These are phyloP conservation scores for Cuniculus paca DNA, from an alignment of 2,797 vertebrate species.

Conservation along the genomic window DNA sequence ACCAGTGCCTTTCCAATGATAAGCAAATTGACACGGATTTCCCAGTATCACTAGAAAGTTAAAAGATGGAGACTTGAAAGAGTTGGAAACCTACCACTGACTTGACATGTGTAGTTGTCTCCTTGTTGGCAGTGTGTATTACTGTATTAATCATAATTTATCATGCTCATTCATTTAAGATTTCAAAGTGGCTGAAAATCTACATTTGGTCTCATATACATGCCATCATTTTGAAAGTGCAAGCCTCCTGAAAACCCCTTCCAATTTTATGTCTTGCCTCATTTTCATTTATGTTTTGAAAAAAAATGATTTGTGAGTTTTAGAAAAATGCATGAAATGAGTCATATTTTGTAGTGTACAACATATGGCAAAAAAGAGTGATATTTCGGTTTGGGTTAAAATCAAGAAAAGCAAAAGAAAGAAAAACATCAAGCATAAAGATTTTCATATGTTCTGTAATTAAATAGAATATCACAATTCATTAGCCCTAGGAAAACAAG, in stretches of 20 bases:
- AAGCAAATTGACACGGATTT: not conserved
- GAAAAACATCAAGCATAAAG: not conserved
- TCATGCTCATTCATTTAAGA: not conserved
- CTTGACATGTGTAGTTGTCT: not conserved
- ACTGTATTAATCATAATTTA: not conserved
- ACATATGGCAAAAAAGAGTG: not conserved
- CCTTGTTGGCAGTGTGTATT: not conserved
- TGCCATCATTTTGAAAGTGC: not conserved
- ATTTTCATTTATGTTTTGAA: slow-evolving; percentile 15
- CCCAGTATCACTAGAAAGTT: not conserved
- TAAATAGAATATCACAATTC: not conserved
- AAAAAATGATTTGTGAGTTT: not conserved
- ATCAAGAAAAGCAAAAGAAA: not conserved
- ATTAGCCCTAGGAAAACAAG: not conserved
- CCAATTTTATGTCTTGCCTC: not conserved
- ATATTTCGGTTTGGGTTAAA: not conserved
- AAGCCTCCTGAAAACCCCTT: rapidly evolving
- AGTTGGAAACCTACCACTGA: not conserved
- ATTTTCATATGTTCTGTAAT: not conserved
- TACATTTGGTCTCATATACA: not conserved
- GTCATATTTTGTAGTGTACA: not conserved
- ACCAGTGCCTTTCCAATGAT: not conserved
- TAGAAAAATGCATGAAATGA: not conserved
- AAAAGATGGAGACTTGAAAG: not conserved
- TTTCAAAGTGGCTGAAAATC: not conserved